Percentiles rank a stretch among this genome's conserved stretches.
phyloP scores from a whole-genome alignment of 2,888 invertebrate genomes.

The Cybosia mesomella region DNA sequence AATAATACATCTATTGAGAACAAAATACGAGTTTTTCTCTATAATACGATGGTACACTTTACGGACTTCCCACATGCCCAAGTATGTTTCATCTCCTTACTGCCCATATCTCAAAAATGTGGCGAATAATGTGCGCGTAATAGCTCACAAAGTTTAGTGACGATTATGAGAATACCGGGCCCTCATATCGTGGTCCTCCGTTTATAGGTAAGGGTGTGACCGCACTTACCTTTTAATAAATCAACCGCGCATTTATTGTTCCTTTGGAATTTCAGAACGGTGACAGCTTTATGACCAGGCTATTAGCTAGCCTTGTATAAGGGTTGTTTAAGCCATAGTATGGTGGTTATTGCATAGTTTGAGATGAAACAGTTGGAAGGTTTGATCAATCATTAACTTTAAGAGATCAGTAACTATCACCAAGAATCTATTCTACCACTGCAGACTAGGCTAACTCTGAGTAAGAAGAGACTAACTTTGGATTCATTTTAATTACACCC shows the following conservation, averaged over 20 bases:
- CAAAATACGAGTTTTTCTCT: not conserved
- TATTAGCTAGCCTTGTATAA: not conserved
- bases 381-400: not conserved
- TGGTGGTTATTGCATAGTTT: not conserved
- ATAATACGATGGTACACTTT: not conserved
- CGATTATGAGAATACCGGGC: not conserved
- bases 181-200: not conserved
- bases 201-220: not conserved
- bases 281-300: not conserved
- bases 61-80: not conserved
- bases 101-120: not conserved
- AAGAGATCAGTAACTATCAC: not conserved
- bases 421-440: no score
- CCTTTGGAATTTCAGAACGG: not conserved
- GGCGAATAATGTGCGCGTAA: not conserved
- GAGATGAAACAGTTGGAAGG: not conserved
- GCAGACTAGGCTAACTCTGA: no score
- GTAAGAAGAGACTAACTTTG: no score
- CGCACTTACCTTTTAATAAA: slow-evolving; percentile 2
- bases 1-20: not conserved
- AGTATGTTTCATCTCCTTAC: not conserved
- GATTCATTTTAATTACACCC: no score
- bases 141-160: not conserved
- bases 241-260: slow-evolving; percentile 4
- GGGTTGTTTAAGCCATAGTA: not conserved